Evolutionary conservation across 2,888 invertebrate genomes (phyloP).

Genomic region (Liodrosophila aerea): DNA sequence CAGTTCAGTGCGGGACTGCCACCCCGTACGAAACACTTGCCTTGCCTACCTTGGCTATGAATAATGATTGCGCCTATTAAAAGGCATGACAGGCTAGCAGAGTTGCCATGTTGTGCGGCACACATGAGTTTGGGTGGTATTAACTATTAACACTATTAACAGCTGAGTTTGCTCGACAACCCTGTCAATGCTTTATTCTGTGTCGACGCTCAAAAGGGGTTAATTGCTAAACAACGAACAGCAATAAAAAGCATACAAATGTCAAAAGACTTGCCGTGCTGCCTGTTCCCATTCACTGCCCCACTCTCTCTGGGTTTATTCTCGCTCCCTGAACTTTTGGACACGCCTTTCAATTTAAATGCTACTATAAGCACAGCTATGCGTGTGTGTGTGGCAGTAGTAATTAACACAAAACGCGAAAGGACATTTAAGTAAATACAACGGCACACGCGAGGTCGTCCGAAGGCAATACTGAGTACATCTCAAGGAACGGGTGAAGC

Average conservation of each 20-base stretch:
- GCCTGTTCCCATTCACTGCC: background rate
- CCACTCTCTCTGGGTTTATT: too few species aligned
- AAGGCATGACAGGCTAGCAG: constrained; percentile 38
- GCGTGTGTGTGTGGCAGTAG: constrained; percentile 29
- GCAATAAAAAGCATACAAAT: constrained; percentile 51
- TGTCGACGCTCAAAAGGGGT: constrained; percentile 57
- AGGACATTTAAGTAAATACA: constrained; percentile 65
- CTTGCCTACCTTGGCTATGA: constrained; percentile 43
- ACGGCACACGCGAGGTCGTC: constrained; percentile 56
- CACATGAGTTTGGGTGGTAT: background rate
- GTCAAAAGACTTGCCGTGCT: constrained; percentile 31
- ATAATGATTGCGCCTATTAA: constrained; percentile 56
- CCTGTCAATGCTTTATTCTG: constrained; percentile 11
- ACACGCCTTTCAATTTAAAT: constrained; percentile 75
- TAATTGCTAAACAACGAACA: constrained; percentile 55
- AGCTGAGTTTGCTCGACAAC: constrained; percentile 19
- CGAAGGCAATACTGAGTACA: constrained; percentile 30
- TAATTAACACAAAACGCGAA: constrained; percentile 69
- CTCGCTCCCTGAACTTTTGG: constrained; percentile 40
- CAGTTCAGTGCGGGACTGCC: constrained; percentile 45
- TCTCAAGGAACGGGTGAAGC: background rate
- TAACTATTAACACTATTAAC: background rate
- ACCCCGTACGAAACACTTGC: constrained; percentile 5
- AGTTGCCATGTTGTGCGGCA: constrained; percentile 25
- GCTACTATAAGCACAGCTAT: constrained; percentile 48